Evolutionary conservation across 2,113 vertebrate genomes (phyloP), one percentile per base, ranked within the genome.

Genomic region (Hippocampus guttulatus): DNA sequence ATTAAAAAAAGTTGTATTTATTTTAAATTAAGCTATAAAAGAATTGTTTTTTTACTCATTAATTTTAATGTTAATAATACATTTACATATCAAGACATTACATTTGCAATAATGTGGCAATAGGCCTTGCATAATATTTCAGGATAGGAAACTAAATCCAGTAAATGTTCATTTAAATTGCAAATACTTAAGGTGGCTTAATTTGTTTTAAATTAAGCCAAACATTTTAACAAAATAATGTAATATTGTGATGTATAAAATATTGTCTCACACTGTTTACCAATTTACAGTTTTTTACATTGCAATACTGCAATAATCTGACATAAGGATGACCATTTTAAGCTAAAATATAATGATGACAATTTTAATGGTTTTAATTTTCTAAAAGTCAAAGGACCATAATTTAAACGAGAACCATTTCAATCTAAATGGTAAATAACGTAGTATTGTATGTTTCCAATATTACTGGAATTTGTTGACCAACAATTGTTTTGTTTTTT

Each of bases 1-100:
- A 85, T 88, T 70, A 81, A 75, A 23, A 43, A 33, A 27, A n/a
- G 52, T 38, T 20, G 20, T 25, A 23, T 23, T 43, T 64, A 10
- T 41, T 41, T 23, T 14, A 12, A n/a, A n/a, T 11, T 64, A 15
- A 18, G 6, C 54, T 60, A 16, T 14, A 7, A n/a, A 10, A 23
- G 14, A 6, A 21, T 63, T 43, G 11, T 30, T 30, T 23, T 1
- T n/a, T 57, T 57, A 12, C n/a, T 16, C 27, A 30, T 16, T 6
- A 5, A 60, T 18, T 60, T 3, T 18, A 60, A 30, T 60, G 57
- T 33, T 60, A 30, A 27, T 30, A 30, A 16, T 16, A 60, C 11
- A 8, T 25, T 10, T 51, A 12, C 14, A 25, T 15, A 11, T 57
- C 49, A 51, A 51, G 33, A 38, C 33, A 38, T 38, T 38, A 38